Evolutionary conservation across 2,797 vertebrate species (phyloP), one percentile per base, ranked within the genome.

Genomic region (Erpetoichthys calabaricus): DNA sequence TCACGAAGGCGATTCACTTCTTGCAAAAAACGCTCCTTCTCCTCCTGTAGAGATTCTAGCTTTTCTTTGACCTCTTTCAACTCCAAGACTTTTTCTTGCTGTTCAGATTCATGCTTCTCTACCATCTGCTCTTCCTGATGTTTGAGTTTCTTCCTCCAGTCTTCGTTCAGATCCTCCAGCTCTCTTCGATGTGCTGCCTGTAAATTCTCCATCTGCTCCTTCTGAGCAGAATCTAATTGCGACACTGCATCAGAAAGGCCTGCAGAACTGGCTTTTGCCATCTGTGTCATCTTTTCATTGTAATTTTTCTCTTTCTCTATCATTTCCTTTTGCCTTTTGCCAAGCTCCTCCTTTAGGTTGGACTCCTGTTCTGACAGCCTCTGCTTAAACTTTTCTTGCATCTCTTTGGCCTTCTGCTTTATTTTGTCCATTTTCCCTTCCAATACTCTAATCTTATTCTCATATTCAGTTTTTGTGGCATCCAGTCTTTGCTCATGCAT

Each of bases 351-450:
- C 72, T 89, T 94, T 43, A 88, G 73, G 62, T 80, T 89, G 64
- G 87, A 86, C 70, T 98, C 92, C 58, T 86, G 87, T 59, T 96
- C 89, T 51, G 85, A 78, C 55, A 95, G 75, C 71, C 89, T 91
- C 64, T 88, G 92, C 78, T 89, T 92, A 25, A 86, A 86, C 45
- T 66, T 80, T 58, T 95, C 93, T 42, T 94, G 88, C 70, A 89
- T 86, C 63, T 96, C 91, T 83, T 90, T 94, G 69, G 80, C 74
- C 65, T 88, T 96, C 64, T 88, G 83, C 63, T 84, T 92, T 6
- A 90, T 64, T 72, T 89, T 93, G 54, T 95, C 91, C 72, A 90
- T 79, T 69, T 91, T 91, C 55, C 77, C 82, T 61, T 94, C 92
- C 70, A 92, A 90, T 45, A 70, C 63, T 79, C 91, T 94, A 45